phyloP scores from a whole-genome alignment of 2,888 invertebrate genomes.

The Pandemis corylana region DNA sequence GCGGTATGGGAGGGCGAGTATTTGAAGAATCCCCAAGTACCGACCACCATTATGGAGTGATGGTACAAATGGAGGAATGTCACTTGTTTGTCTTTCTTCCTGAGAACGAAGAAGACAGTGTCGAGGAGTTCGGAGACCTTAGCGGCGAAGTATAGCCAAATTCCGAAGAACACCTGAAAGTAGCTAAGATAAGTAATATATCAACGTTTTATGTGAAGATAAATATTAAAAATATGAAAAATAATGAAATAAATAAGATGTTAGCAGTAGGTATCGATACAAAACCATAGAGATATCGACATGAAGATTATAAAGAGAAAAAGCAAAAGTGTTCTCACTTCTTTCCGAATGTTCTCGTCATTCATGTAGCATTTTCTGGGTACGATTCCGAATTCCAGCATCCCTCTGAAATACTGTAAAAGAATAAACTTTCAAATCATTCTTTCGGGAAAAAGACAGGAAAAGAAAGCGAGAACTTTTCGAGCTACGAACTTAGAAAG shows the following conservation, averaged over 20 bases:
- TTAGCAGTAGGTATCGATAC: neutral
- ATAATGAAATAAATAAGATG: neutral
- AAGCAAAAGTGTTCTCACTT: conserved; percentile 8
- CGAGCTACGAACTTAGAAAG: too few relatives aligned
- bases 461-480: too few relatives aligned
- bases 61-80: conserved; percentile 96
- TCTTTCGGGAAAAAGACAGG: too few relatives aligned
- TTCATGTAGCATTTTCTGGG: conserved; percentile 29
- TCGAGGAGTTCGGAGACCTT: conserved; percentile 91
- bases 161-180: conserved; percentile 75
- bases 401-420: conserved; percentile 32
- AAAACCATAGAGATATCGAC: neutral
- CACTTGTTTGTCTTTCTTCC: conserved; percentile 91
- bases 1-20: conserved; percentile 91
- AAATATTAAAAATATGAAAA: too few relatives aligned
- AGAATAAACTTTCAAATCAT: neutral
- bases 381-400: conserved; percentile 25
- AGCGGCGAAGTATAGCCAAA: conserved; percentile 90
- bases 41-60: conserved; percentile 90
- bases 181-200: conserved; percentile 45
- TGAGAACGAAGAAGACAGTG: conserved; percentile 94
- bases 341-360: conserved; percentile 17
- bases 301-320: too few relatives aligned
- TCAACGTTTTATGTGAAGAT: too few relatives aligned
- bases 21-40: conserved; percentile 90